These are phyloP conservation scores for Rhynchopsitta pachyrhyncha DNA, from an alignment of 2,113 vertebrate species.

Conservation along the genomic window DNA sequence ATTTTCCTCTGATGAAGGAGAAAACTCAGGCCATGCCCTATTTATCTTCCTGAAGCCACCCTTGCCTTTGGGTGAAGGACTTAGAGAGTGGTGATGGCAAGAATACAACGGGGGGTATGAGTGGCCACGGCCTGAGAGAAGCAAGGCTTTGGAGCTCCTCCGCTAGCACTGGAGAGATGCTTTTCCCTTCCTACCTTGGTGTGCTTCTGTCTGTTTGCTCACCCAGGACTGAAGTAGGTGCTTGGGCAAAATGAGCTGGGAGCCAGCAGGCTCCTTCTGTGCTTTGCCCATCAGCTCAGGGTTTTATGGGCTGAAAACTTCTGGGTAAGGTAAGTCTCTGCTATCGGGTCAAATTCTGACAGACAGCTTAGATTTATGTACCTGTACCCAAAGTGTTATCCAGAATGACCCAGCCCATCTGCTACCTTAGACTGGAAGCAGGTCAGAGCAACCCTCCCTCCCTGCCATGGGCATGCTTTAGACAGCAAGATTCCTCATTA, in stretches of 20 bases:
- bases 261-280: background rate
- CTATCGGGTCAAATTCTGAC: background rate
- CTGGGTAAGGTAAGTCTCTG: background rate
- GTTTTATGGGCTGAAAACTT: rapidly evolving
- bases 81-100: background rate
- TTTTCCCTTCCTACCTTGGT: background rate
- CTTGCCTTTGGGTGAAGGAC: background rate
- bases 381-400: background rate
- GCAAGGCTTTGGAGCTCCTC: background rate
- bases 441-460: background rate
- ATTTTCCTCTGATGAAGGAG: constrained; percentile 3
- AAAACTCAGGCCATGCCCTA: background rate
- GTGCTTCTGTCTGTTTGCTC: background rate
- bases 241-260: background rate
- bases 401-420: background rate
- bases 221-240: background rate
- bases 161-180: background rate
- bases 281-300: background rate
- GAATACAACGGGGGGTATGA: background rate
- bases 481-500: background rate
- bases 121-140: background rate
- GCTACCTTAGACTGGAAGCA: background rate
- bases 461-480: rapidly evolving
- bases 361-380: background rate
- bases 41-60: background rate